A percentile compares a stretch with the other conserved stretches of the same genome.
Conservation (phyloP, 2,113 vertebrate genomes). For the Dicentrarchus labrax region DNA sequence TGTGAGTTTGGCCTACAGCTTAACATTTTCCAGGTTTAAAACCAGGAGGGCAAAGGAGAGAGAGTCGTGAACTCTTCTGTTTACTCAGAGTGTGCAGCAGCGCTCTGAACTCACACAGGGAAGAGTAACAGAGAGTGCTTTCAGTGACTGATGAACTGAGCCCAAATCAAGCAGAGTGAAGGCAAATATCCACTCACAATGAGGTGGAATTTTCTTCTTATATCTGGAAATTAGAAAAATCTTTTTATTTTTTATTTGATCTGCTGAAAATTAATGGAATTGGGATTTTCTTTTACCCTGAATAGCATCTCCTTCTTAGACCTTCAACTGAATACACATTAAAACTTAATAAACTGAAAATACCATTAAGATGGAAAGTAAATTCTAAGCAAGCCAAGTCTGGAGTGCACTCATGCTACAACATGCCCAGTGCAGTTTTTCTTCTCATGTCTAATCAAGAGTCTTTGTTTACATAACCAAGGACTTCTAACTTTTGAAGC, state of each 20-base stretch:
- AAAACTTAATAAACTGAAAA: slow-evolving; percentile 1
- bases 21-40: slow-evolving; percentile 40
- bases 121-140: background rate
- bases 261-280: background rate
- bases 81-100: slow-evolving; percentile 21
- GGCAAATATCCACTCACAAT: background rate
- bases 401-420: slow-evolving; percentile 25
- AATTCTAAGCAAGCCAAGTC: slow-evolving; percentile 19
- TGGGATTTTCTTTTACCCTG: background rate
- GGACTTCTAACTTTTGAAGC: slow-evolving; percentile 29
- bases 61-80: slow-evolving; percentile 29
- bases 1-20: slow-evolving; percentile 19
- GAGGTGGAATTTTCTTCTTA: background rate
- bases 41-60: slow-evolving; percentile 11
- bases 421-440: slow-evolving; percentile 37
- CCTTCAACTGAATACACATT: slow-evolving; percentile 6
- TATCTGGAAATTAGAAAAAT: slow-evolving; percentile 6
- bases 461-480: slow-evolving; percentile 44
- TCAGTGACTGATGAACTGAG: slow-evolving; percentile 5
- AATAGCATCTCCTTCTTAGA: background rate
- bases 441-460: slow-evolving; percentile 43
- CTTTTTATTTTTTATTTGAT: background rate
- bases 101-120: slow-evolving; percentile 4
- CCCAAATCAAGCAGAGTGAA: background rate
- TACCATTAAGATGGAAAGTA: slow-evolving; percentile 5